Base-by-base conservation (phyloP, 2,888 invertebrate species). In the Dasypogon diadema region DNA sequence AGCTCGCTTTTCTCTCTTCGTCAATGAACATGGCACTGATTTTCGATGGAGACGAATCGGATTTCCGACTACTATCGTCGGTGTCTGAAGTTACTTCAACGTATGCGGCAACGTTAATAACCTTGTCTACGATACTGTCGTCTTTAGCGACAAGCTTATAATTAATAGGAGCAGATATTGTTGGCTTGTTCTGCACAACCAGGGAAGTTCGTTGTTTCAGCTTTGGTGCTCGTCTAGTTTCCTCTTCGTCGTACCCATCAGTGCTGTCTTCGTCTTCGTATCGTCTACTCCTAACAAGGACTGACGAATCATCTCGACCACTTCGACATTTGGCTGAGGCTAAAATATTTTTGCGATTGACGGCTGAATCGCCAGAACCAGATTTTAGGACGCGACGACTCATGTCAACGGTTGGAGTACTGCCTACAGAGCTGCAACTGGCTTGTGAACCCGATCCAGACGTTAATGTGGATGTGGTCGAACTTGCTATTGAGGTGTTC, bases 261-360 rank as follows among this genome's bases (percentile, higher is more conserved):
- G 85, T 85, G 77, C 86, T 86, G 56, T 90, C 90, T 82, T 91
- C 91, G 77, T 90, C 93, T 55, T 84, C 84, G 54, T 85, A 84
- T 55, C 80, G 80, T n/a, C 85, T 88, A 86, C 92, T 92, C 81
- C 93, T 90, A 79, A 92, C 88, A 56, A 92, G 91, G 54, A 92
- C 92, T 63, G 92, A 88, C 81, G 92, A 92, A 75, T 91, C 87
- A 84, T 93, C 93, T 80, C 91, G 89, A 5, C 94, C 95, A 83
- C 93, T 94, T 81, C 95, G 90, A 83, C 93, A 93, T 85, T 93
- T 92, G 0, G 95, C 94, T 60, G 94, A 95, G 21, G 95, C 93
- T 70, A 96, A 87, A 79, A 96, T 95, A 83, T 95, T 95, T 85
- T 94, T 93, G 72, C 95, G 89, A 84, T 95, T 95, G 78, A 94